These are phyloP conservation scores for Lasiurus cinereus DNA, from an alignment of 2,113 vertebrate species.

Conservation along the genomic window DNA sequence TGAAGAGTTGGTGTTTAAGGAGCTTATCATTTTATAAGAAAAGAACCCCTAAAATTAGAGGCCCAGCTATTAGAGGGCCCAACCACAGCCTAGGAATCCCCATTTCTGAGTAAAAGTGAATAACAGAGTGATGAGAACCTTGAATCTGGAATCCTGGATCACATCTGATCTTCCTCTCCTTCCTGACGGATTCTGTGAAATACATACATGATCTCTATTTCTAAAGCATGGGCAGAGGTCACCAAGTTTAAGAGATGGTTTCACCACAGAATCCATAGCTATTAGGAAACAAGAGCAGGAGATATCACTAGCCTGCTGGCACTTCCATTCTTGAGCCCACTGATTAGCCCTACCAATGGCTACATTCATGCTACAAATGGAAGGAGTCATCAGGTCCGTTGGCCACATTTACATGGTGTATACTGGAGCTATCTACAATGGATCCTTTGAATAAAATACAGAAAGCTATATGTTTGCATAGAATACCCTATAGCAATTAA, in stretches of 20 bases:
- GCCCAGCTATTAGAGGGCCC: not conserved
- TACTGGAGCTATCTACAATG: not conserved
- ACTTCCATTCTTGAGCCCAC: not conserved
- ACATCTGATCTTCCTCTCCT: not conserved
- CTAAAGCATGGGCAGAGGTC: constrained; percentile 20
- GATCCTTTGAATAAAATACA: constrained; percentile 17
- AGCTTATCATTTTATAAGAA: constrained; percentile 51
- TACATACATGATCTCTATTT: constrained; percentile 30
- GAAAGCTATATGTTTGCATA: constrained; percentile 30
- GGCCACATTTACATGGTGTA: not conserved
- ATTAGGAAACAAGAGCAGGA: constrained; percentile 39
- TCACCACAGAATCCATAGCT: constrained; percentile 15
- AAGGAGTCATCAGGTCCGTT: not conserved
- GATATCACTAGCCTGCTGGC: not conserved
- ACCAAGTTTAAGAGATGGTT: constrained; percentile 34
- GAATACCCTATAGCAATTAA: not conserved
- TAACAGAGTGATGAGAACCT: not conserved
- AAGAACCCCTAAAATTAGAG: constrained; percentile 24
- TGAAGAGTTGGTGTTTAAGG: constrained; percentile 14
- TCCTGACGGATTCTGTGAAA: not conserved
- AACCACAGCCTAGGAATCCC: not conserved
- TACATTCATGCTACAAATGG: not conserved
- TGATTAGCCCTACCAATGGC: not conserved
- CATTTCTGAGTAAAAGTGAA: constrained; percentile 23
- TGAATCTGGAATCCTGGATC: constrained; percentile 8